Evolutionary conservation across 2,797 vertebrate genomes (phyloP).

Genomic region (Argyrosomus regius): DNA sequence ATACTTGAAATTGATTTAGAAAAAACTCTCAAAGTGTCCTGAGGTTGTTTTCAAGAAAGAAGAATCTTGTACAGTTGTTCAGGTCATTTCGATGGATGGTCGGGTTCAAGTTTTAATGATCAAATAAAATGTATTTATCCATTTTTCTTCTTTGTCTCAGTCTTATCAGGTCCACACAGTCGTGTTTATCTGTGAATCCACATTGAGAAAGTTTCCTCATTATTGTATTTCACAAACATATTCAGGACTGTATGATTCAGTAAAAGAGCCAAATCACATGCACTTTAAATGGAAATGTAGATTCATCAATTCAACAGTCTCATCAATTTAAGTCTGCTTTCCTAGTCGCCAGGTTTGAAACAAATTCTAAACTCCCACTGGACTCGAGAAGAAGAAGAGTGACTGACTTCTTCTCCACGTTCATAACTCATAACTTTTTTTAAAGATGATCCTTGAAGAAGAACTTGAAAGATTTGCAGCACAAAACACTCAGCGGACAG

Average conservation of each 20-base stretch:
- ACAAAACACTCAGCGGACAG: too few species aligned
- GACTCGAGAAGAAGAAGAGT: too few species aligned
- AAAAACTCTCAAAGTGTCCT: neutral
- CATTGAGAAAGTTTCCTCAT: neutral
- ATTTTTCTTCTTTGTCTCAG: neutral
- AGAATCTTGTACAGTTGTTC: neutral
- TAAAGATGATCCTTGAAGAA: neutral
- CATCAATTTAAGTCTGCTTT: too few species aligned
- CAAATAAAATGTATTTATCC: slow-evolving; percentile 8
- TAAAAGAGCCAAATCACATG: neutral
- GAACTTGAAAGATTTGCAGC: neutral
- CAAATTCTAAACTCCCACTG: neutral
- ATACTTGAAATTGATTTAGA: neutral
- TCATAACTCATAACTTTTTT: neutral
- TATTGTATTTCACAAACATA: neutral
- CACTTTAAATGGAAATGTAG: neutral
- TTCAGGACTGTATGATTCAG: neutral
- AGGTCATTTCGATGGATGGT: neutral
- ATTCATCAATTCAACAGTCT: neutral
- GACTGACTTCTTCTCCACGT: neutral
- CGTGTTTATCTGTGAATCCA: neutral
- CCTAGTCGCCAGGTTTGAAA: too few species aligned
- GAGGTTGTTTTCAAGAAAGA: neutral
- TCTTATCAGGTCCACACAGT: too few species aligned
- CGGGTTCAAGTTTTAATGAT: neutral